These are phyloP conservation scores for Acrocyrtus sp. DNA, from an alignment of 2,888 invertebrate species.

Conservation along the genomic window DNA sequence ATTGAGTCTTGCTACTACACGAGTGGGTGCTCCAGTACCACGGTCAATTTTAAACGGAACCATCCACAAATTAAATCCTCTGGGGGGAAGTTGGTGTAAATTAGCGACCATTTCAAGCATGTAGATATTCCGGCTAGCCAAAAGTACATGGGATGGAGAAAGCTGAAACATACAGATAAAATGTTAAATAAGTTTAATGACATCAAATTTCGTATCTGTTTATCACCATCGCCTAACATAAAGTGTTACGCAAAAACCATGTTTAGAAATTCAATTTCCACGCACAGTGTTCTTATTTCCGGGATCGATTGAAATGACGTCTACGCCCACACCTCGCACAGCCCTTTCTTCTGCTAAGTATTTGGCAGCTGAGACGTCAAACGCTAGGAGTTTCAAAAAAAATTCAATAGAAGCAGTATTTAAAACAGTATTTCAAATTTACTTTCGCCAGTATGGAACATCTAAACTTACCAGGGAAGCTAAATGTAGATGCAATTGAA, in stretches of 20 bases:
- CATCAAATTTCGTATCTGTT: background rate
- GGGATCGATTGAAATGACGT: slow-evolving; percentile 52
- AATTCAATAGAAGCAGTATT: no score
- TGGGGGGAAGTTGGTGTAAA: slow-evolving; percentile 53
- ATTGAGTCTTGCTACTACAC: slow-evolving; percentile 39
- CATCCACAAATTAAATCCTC: slow-evolving; percentile 48
- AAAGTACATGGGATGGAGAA: slow-evolving; percentile 41
- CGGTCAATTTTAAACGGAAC: slow-evolving; percentile 59
- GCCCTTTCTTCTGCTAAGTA: slow-evolving; percentile 49
- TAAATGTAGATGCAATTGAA: slow-evolving; percentile 4
- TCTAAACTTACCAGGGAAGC: slow-evolving; percentile 40
- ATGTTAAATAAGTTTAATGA: background rate
- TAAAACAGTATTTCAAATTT: no score
- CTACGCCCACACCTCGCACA: slow-evolving; percentile 54
- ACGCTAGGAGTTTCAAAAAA: slow-evolving; percentile 31
- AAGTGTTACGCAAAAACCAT: no score
- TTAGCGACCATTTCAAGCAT: slow-evolving; percentile 60
- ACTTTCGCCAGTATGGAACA: background rate
- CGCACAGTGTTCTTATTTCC: slow-evolving; percentile 35
- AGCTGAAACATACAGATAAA: slow-evolving; percentile 10
- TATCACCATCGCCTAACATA: no score
- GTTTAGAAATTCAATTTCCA: no score
- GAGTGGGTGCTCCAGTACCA: slow-evolving; percentile 50
- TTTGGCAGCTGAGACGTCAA: slow-evolving; percentile 44
- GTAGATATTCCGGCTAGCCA: slow-evolving; percentile 47